These are phyloP conservation scores for Spongia lamella DNA, from an alignment of 37 sponge, comb jelly and placozoan genomes.

Conservation along the genomic window DNA sequence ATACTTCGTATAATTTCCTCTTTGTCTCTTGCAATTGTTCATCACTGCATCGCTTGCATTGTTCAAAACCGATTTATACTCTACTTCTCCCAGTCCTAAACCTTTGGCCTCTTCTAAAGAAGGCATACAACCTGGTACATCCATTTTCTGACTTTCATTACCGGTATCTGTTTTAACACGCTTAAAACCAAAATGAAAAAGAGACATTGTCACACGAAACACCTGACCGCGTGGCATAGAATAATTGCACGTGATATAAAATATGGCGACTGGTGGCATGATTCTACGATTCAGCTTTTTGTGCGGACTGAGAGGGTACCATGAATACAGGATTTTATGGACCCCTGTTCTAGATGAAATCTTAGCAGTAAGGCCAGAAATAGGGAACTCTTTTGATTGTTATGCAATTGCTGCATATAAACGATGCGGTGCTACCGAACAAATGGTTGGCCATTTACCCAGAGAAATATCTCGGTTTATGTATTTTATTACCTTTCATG, in stretches of 20 bases:
- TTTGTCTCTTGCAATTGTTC: too few species aligned
- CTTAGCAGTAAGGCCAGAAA: constrained; percentile 17
- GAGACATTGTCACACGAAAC: constrained; percentile 30
- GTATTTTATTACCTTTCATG: constrained; percentile 34
- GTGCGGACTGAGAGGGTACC: constrained; percentile 57
- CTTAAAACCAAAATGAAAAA: constrained; percentile 45
- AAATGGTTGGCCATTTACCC: constrained; percentile 48
- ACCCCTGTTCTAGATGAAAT: constrained; percentile 20
- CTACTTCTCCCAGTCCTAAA: constrained; percentile 16
- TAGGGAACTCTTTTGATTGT: constrained; percentile 29
- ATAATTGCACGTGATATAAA: not conserved
- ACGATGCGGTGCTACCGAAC: not conserved
- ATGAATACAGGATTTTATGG: constrained; percentile 29
- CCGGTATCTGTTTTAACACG: not conserved
- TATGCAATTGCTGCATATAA: constrained; percentile 54
- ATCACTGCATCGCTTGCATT: constrained; percentile 3
- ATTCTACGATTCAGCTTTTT: constrained; percentile 5
- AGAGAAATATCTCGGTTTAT: constrained; percentile 33
- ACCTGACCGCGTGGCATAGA: not conserved
- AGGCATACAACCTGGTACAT: not conserved
- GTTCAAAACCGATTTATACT: not conserved
- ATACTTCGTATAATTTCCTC: constrained; percentile 7
- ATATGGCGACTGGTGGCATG: not conserved
- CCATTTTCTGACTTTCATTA: not conserved
- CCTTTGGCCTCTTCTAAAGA: too few species aligned